phyloP scores from a whole-genome alignment of 2,113 vertebrate species.

The Monarcha castaneiventris region DNA sequence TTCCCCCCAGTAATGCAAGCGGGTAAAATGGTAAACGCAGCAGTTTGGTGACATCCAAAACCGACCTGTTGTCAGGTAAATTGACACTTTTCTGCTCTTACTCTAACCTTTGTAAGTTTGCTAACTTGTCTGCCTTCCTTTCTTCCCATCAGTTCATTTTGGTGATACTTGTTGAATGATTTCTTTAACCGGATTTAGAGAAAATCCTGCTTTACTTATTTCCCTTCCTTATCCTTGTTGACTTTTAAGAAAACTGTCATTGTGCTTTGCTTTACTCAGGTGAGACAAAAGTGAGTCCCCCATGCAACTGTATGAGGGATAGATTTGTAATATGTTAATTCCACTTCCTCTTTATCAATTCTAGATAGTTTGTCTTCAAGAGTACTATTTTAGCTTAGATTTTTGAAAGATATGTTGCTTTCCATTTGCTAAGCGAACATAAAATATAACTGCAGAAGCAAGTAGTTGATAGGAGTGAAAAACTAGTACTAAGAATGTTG shows the following conservation, averaged over 20 bases:
- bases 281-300: background rate
- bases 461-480: constrained; percentile 62
- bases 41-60: constrained; percentile 74
- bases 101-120: background rate
- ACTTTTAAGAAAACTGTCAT: background rate
- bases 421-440: constrained; percentile 57
- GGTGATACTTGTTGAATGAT: background rate
- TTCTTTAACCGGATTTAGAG: background rate
- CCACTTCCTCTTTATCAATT: background rate
- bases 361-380: constrained; percentile 41
- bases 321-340: background rate
- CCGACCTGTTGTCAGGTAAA: constrained; percentile 78
- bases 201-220: background rate
- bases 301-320: background rate
- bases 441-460: constrained; percentile 63
- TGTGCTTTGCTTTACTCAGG: background rate
- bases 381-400: constrained; percentile 57
- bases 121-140: constrained; percentile 46
- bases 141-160: constrained; percentile 35
- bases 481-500: constrained; percentile 50
- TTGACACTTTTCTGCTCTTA: constrained; percentile 65
- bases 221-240: background rate
- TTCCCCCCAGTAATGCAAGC: constrained; percentile 78
- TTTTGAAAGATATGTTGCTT: constrained; percentile 61
- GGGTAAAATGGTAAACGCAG: constrained; percentile 74